phyloP scores from a whole-genome alignment of 2,888 invertebrate genomes.

The Lissonota sp. region DNA sequence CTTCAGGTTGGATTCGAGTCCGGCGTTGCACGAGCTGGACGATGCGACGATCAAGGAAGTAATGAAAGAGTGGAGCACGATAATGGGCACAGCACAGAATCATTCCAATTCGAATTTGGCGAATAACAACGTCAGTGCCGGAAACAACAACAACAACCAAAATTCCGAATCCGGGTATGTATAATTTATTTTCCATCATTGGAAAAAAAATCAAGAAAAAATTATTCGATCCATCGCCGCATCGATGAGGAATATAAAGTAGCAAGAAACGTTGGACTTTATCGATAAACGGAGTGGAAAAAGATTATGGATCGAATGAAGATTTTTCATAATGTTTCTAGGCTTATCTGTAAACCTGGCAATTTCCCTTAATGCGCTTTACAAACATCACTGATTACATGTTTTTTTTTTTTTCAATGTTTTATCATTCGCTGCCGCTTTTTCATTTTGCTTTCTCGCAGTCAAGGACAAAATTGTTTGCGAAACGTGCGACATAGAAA shows the following conservation, averaged over 20 bases:
- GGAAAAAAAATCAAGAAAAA: neutral
- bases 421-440: conserved; percentile 27
- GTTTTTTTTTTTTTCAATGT: conserved; percentile 3
- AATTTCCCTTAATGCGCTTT: conserved; percentile 49
- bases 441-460: neutral
- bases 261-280: neutral
- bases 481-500: neutral
- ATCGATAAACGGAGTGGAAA: neutral
- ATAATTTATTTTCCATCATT: conserved; percentile 52
- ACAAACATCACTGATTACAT: conserved; percentile 29
- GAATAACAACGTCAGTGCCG: conserved; percentile 79
- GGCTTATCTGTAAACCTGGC: conserved; percentile 47
- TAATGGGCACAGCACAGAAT: conserved; percentile 83
- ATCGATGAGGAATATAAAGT: conserved; percentile 1
- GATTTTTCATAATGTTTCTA: conserved; percentile 23
- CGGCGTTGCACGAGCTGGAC: conserved; percentile 85
- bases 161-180: conserved; percentile 81
- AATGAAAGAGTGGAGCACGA: conserved; percentile 86
- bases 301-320: conserved; percentile 46
- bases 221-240: conserved; percentile 44
- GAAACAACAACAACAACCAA: conserved; percentile 73
- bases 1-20: conserved; percentile 78
- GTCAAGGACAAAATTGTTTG: neutral
- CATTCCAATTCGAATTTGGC: conserved; percentile 73
- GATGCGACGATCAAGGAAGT: conserved; percentile 85